Evolutionary conservation across 2,113 vertebrate species (phyloP), one percentile per base, ranked within the genome.

Genomic region (Neoarius graeffei): DNA sequence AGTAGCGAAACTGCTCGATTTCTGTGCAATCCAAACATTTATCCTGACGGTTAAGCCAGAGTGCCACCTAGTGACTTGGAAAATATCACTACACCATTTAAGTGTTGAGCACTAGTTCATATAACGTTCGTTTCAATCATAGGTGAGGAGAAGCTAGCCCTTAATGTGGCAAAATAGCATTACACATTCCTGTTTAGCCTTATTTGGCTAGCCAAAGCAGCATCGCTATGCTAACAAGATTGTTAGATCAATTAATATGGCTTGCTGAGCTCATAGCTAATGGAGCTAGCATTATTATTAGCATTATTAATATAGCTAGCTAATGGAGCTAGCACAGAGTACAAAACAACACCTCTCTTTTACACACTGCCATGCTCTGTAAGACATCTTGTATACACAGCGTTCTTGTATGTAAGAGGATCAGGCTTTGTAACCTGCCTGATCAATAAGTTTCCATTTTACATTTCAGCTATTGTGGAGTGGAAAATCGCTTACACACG

Each of bases 381-480:
- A 56, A 80, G 56, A 80, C 13, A 14, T 80, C 50, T 54, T 56
- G 76, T 80, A 27, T 80, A 80, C 76, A 80, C 52, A 8, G 50
- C 76, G 17, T 54, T 80, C 76, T 54, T 7, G 25, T 27, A 35
- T 80, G 76, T 54, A 56, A 80, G 50, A 80, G 50, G 50, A 80
- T 80, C 52, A 27, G 76, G 76, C n/a, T 56, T 80, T 27, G 76
- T 56, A n/a, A 80, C 76, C 76, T 80, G 25, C 52, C 1, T 56
- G 52, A 80, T 80, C 52, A 80, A 80, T 80, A 80, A 56, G 25
- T 56, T 80, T n/a, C 25, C 14, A 80, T 80, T 80, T 56, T n/a
- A 27, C 50, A 77, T 77, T 77, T 54, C 48, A 77, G 74, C 52
- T 19, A 27, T 80, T 30, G n/a, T 56, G 25, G 27, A 80, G 50